Evolutionary conservation across 2,888 invertebrate species (phyloP), one percentile per base, ranked within the genome.

Genomic region (Theristus sp.): DNA sequence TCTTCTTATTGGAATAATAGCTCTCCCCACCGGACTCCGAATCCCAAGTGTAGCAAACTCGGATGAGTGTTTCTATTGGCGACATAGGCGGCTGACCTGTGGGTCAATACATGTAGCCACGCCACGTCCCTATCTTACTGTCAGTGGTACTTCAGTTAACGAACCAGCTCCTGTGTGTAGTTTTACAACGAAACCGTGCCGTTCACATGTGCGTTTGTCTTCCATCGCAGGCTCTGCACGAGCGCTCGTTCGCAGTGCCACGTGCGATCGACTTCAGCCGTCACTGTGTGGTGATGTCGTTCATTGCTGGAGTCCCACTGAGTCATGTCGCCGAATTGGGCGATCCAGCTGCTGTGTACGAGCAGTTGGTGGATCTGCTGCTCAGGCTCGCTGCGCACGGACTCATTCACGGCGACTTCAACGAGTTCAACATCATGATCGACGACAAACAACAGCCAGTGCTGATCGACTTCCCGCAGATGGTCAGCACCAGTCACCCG

Each of bases 361-460:
- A 90, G 69, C 86, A 90, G 69, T 81, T 96, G 62, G 94, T 98
- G 94, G 82, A 87, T 68, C 78, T 96, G 30, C 86, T 98, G 57
- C 84, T 94, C 0, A 82, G 83, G 52, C 81, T 99, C 59, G 98
- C 86, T 28, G 86, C 88, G 78, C 84, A 87, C 70, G 98, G 98
- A 0, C 88, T 99, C 1, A 96, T 99, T 68, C 98, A 98, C 75
- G 89, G 94, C 0, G 98, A 98, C 79, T 98, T 94, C 75, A 98
- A 99, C 74, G 98, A 98, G 78, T 98, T 99, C 76, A 98, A 98
- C 75, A 83, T 99, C 64, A 89, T 99, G 85, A 62, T 81, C 24
- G 53, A 63, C 24, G 65, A 67, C 55, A 65, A 70, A 26, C 83
- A 84, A 25, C 84, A 84, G 65, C 85, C 90, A 0, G 78, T 89